A percentile compares a stretch with the other conserved stretches of the same genome.
phyloP scores from a whole-genome alignment of 2,797 vertebrate species.

The Poecile montanus region DNA sequence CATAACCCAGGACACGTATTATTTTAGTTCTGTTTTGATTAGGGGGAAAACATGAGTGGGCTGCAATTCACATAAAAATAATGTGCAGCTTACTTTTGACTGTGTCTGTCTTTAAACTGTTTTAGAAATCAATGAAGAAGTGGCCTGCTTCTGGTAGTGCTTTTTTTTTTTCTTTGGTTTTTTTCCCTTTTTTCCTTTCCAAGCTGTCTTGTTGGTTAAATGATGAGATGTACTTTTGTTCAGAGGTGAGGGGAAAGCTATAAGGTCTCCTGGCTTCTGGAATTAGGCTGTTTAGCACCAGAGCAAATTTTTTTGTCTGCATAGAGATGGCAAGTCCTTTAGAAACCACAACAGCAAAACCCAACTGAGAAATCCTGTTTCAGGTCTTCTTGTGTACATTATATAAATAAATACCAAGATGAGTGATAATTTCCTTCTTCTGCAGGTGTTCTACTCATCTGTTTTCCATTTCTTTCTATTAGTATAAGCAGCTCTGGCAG shows the following conservation, averaged over 20 bases:
- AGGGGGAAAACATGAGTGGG: neutral
- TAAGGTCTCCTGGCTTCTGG: neutral
- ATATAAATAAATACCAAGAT: neutral
- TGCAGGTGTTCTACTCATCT: neutral
- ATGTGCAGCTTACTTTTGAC: neutral
- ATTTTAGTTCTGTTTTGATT: neutral
- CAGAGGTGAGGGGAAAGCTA: neutral
- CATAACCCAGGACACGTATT: fast-evolving
- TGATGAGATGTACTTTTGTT: neutral
- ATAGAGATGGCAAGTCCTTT: neutral
- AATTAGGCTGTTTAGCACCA: neutral
- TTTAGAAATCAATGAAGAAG: neutral
- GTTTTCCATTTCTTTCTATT: neutral
- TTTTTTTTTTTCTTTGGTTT: neutral
- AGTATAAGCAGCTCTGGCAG: neutral
- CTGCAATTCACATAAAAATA: neutral
- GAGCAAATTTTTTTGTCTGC: neutral
- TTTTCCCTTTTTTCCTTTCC: neutral
- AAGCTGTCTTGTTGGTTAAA: neutral
- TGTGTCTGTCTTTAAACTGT: neutral
- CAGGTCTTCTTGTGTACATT: neutral
- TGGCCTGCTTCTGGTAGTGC: neutral
- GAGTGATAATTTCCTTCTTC: neutral
- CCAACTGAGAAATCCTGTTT: neutral
- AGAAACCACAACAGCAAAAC: neutral